phyloP scores from a whole-genome alignment of 2,888 invertebrate species.

The Aromia moschata region DNA sequence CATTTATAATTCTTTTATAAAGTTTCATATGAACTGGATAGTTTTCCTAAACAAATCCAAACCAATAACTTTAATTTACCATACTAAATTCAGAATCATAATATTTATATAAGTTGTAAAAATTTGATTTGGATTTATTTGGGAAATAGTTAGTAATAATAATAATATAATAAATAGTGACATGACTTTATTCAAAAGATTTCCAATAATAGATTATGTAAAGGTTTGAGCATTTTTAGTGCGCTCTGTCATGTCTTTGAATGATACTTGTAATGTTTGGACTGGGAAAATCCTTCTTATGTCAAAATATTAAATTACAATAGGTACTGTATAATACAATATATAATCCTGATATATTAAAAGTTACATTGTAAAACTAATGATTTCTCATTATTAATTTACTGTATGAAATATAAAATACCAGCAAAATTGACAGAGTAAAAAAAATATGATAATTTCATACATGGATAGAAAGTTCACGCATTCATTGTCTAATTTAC shows the following conservation, averaged over 20 bases:
- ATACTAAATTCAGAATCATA: slow-evolving; percentile 44
- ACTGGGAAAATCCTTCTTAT: slow-evolving; percentile 44
- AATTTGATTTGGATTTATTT: slow-evolving; percentile 58
- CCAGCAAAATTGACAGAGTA: slow-evolving; percentile 61
- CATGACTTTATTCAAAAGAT: slow-evolving; percentile 54
- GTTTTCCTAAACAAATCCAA: slow-evolving; percentile 60
- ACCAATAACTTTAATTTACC: slow-evolving; percentile 49
- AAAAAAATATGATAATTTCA: slow-evolving; percentile 57
- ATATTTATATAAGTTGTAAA: slow-evolving; percentile 44
- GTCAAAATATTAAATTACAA: slow-evolving; percentile 50
- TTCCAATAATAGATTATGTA: slow-evolving; percentile 55
- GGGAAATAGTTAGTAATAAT: slow-evolving; percentile 55
- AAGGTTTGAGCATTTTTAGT: slow-evolving; percentile 55
- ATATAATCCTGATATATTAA: slow-evolving; percentile 55
- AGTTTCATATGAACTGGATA: slow-evolving; percentile 64
- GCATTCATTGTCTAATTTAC: slow-evolving; percentile 61
- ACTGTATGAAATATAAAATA: slow-evolving; percentile 54
- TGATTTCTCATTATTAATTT: slow-evolving; percentile 44
- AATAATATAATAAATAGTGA: slow-evolving; percentile 55
- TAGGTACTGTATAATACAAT: slow-evolving; percentile 54
- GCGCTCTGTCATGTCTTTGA: slow-evolving; percentile 51
- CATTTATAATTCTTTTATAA: slow-evolving; percentile 65
- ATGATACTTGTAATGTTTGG: slow-evolving; percentile 44
- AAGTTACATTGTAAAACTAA: slow-evolving; percentile 53
- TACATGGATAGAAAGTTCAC: slow-evolving; percentile 57